Evolutionary conservation across 2,797 vertebrate species (phyloP).

Genomic region (Spinus olivaceus): DNA sequence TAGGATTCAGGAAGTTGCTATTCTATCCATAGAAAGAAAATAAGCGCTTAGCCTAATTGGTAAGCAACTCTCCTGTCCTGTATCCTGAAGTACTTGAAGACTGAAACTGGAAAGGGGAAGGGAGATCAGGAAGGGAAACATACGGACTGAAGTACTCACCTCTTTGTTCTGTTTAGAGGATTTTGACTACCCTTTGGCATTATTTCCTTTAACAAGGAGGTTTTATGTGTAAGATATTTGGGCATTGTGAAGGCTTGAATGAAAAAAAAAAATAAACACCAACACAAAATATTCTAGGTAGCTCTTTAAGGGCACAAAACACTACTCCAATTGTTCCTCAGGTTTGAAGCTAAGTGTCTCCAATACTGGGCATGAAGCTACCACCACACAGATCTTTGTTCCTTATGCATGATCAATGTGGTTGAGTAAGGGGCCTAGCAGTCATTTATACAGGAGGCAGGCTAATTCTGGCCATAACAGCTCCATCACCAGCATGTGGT

Average conservation of each 20-base stretch:
- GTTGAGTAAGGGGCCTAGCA: background rate
- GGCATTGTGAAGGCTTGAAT: background rate
- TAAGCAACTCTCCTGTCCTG: background rate
- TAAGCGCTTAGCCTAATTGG: background rate
- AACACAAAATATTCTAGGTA: background rate
- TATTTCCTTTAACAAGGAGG: constrained; percentile 15
- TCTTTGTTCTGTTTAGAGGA: constrained; percentile 5
- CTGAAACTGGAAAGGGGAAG: background rate
- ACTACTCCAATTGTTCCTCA: background rate
- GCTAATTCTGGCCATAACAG: background rate
- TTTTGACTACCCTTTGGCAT: constrained; percentile 8
- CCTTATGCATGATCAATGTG: background rate
- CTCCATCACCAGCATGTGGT: rapidly evolving
- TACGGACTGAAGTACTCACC: background rate
- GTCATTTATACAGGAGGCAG: background rate
- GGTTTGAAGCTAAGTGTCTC: background rate
- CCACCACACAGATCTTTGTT: background rate
- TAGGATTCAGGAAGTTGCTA: background rate
- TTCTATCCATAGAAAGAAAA: background rate
- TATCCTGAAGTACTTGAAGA: background rate
- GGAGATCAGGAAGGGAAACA: background rate
- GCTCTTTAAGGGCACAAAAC: background rate
- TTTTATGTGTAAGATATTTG: constrained; percentile 14
- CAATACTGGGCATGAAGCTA: background rate
- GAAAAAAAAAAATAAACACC: background rate